Conservation (phyloP, 2,888 invertebrate species). For the Xanthia togata region DNA sequence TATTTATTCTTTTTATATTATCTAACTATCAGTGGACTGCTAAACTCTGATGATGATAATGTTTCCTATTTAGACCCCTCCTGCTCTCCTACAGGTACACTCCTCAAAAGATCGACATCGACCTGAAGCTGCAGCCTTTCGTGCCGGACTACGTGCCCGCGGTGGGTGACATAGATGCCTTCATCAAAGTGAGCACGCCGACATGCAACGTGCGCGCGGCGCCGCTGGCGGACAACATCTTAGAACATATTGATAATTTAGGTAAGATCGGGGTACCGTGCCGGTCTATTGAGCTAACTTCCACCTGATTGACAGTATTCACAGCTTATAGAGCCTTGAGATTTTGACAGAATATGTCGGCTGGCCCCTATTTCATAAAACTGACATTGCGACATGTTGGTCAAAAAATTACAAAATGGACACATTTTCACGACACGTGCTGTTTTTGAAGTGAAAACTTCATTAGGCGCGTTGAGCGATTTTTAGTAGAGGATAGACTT, state of each 20-base stretch:
- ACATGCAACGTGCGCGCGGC: constrained; percentile 87
- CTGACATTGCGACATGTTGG: background rate
- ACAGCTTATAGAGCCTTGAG: no score
- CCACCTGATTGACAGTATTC: no score
- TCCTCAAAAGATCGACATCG: constrained; percentile 97
- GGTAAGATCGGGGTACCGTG: constrained; percentile 65
- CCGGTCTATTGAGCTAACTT: no score
- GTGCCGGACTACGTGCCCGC: constrained; percentile 99
- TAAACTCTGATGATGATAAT: background rate
- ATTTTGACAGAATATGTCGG: no score
- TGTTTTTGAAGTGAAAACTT: no score
- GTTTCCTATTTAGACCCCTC: background rate
- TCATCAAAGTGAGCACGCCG: constrained; percentile 97
- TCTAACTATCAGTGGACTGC: background rate
- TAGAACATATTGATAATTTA: constrained; percentile 91
- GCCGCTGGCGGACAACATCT: constrained; percentile 78
- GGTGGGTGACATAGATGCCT: constrained; percentile 99
- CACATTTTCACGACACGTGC: background rate
- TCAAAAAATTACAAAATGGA: background rate
- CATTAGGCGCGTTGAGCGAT: no score
- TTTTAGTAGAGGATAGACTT: no score
- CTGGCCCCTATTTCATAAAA: background rate
- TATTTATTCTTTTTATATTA: background rate
- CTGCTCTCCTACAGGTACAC: constrained; percentile 93
- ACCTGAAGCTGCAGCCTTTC: constrained; percentile 97